Evolutionary conservation across 1,140 invertebrate species (phyloP).

Genomic region (Lucilia sericata): DNA sequence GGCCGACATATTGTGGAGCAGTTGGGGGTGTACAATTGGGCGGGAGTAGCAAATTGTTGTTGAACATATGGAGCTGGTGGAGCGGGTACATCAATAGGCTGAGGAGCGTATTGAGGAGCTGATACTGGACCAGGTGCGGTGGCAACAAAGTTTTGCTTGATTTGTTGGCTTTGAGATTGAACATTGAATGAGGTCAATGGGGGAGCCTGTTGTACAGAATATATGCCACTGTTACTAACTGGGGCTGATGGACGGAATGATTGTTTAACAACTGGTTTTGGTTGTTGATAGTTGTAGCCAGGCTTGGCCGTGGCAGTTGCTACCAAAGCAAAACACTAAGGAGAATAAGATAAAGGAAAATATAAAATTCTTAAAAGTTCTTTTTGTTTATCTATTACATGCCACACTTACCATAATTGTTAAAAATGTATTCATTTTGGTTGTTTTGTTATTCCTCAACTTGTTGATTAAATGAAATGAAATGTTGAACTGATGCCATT

Average conservation of each 20-base stretch:
- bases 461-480: background rate
- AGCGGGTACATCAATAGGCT: background rate
- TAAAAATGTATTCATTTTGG: slow-evolving; percentile 42
- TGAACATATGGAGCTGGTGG: background rate
- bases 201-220: slow-evolving; percentile 48
- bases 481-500: background rate
- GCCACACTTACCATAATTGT: slow-evolving; percentile 18
- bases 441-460: background rate
- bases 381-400: background rate
- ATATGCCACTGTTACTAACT: slow-evolving; percentile 56
- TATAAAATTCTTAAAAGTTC: background rate
- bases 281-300: slow-evolving; percentile 59
- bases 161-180: background rate
- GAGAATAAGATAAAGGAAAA: slow-evolving; percentile 5
- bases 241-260: slow-evolving; percentile 45
- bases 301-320: slow-evolving; percentile 50
- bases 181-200: slow-evolving; percentile 46
- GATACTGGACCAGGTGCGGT: background rate
- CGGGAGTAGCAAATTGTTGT: slow-evolving; percentile 26
- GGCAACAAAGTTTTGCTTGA: background rate
- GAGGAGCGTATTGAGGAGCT: slow-evolving; percentile 36
- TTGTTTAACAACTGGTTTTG: slow-evolving; percentile 18
- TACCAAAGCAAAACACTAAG: slow-evolving; percentile 55
- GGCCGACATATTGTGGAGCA: background rate
- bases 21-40: background rate